Base-by-base conservation (phyloP, 2,888 invertebrate species). In the Zootermopsis nevadensis region DNA sequence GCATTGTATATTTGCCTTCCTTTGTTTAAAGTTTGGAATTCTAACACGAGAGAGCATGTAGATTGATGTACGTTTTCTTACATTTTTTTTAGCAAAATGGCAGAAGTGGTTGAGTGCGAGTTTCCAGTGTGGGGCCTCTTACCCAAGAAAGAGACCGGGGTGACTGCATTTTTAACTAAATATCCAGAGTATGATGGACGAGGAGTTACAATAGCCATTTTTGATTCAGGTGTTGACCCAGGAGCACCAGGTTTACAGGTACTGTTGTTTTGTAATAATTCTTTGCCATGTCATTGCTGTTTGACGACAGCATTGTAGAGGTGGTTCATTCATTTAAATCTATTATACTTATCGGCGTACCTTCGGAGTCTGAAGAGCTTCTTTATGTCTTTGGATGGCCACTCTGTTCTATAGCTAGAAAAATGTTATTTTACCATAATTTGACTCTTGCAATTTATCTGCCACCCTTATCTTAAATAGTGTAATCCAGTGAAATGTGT, bases 181-280 rank as follows among this genome's bases (percentile, higher is more conserved):
- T 94, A 97, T 91, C 96, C 98, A 0, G 92, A 94, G 82, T 98
- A 94, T 89, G 98, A 99, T 92, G 99, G 99, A 67, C 93, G 97
- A 88, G 96, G 95, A 87, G 95, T 97, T 81, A 91, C 96, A 86
- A 98, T 99, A 89, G 99, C 98, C 72, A 96, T 99, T 89, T 95
- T 99, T 87, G 99, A 99, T 91, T 98, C 99, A 4, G 99, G 99
- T 15, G 97, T 99, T 82, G 99, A 99, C 92, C 99, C 99, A 35
- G 97, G 97, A 77, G 98, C 98, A 15, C 94, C 95, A 85, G 99
- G 99, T 85, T 92, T 99, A 87, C 94, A 97, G 94, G 99, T 97
- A 92, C 67, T 66, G 35, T 31, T 35, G 22, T 22, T 35, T 53
- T 67, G 69, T 67, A 74, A 77, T 67, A 69, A 80, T 67, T 24